Conservation (phyloP, 2,888 invertebrate genomes). For the Dicroscelio sp. region DNA sequence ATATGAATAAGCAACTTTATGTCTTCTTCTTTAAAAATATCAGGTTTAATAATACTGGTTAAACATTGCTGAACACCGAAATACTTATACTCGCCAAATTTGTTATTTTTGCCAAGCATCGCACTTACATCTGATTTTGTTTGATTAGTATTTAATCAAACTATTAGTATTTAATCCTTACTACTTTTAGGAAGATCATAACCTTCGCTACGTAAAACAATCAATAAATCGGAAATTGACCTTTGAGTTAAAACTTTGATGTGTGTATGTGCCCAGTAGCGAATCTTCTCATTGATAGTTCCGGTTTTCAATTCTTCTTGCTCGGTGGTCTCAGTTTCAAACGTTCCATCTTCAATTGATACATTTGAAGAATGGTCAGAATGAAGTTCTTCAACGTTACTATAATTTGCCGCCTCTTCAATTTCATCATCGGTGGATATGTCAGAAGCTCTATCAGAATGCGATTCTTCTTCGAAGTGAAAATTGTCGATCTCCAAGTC, state of each 20-base stretch:
- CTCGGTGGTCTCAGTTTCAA: background rate
- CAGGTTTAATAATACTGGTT: background rate
- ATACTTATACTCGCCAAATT: constrained; percentile 21
- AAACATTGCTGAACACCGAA: constrained; percentile 14
- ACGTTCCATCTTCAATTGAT: background rate
- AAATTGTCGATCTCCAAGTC: too few species aligned
- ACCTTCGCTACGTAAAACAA: constrained; percentile 20
- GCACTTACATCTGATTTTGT: background rate
- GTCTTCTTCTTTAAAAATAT: background rate
- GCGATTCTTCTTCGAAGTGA: too few species aligned
- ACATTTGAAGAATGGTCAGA: background rate
- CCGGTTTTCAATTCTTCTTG: background rate
- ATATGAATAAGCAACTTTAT: constrained; percentile 27
- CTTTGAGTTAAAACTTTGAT: background rate
- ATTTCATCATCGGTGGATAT: background rate
- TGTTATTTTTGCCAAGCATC: constrained; percentile 16
- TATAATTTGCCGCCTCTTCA: background rate
- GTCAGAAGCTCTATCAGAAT: too few species aligned
- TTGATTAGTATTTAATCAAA: constrained; percentile 1
- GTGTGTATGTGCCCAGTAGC: constrained; percentile 9
- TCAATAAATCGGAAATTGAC: background rate
- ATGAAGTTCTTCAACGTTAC: background rate
- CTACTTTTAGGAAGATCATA: background rate
- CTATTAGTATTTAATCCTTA: too few species aligned
- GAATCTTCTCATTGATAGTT: background rate